Conservation (phyloP, 2,888 invertebrate genomes). For the Chloroclysta siterata region DNA sequence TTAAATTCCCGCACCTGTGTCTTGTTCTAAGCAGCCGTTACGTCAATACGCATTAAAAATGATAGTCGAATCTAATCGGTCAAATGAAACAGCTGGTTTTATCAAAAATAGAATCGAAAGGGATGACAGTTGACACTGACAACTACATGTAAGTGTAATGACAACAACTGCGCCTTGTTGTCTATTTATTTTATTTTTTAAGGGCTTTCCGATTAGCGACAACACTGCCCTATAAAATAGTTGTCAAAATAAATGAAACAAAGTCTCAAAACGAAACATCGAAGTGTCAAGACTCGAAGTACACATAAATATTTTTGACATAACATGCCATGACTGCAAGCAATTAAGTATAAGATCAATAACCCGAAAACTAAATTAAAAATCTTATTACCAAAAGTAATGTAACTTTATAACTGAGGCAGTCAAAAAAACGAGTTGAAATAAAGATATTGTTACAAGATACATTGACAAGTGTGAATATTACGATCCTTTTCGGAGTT, state of each 20-base stretch:
- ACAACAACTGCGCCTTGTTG: conserved; percentile 3
- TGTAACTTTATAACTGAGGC: background rate
- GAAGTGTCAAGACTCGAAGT: background rate
- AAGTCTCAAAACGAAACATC: background rate
- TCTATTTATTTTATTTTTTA: too few relatives aligned
- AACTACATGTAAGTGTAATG: background rate
- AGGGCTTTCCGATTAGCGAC: too few relatives aligned
- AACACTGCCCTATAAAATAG: too few relatives aligned
- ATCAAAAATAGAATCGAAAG: background rate
- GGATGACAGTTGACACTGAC: conserved; percentile 11
- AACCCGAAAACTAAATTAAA: conserved; percentile 13
- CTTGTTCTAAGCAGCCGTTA: too few relatives aligned
- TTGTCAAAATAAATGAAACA: background rate
- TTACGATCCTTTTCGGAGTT: background rate
- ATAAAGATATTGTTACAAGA: conserved; percentile 6
- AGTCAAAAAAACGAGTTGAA: conserved; percentile 5
- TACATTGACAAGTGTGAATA: background rate
- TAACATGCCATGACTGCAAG: conserved; percentile 12
- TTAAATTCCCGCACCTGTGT: too few relatives aligned
- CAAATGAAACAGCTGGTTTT: background rate
- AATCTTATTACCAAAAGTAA: conserved; percentile 16
- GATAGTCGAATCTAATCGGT: too few relatives aligned
- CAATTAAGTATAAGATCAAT: conserved; percentile 20
- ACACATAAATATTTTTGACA: background rate
- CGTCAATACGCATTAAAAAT: too few relatives aligned